These are phyloP conservation scores for Penaeus vannamei DNA, from an alignment of 1,140 invertebrate species.

Conservation along the genomic window DNA sequence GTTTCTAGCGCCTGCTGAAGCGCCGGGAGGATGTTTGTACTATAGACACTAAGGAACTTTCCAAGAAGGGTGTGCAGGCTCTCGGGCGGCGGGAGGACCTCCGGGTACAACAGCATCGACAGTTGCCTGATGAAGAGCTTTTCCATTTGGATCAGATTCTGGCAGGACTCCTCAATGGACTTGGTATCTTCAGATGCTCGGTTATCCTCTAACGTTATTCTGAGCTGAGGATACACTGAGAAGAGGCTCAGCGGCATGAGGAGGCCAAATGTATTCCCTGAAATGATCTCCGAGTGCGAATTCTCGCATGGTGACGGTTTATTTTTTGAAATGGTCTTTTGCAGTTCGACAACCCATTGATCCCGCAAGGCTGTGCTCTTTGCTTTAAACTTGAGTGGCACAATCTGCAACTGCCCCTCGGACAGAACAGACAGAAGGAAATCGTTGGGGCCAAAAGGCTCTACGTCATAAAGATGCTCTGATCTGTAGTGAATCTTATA, in stretches of 20 bases:
- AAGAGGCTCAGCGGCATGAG: constrained; percentile 34
- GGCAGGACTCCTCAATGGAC: neutral
- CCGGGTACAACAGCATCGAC: constrained; percentile 34
- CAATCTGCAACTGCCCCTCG: constrained; percentile 31
- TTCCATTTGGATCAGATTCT: constrained; percentile 2
- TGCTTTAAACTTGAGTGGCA: constrained; percentile 35
- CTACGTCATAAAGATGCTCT: constrained; percentile 38
- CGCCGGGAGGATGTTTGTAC: constrained; percentile 26
- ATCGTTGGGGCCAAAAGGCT: constrained; percentile 16
- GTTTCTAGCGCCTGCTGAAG: neutral
- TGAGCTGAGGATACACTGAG: constrained; percentile 34
- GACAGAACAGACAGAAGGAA: constrained; percentile 40
- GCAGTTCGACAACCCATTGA: constrained; percentile 47
- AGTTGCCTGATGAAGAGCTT: constrained; percentile 4
- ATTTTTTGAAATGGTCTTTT: constrained; percentile 41
- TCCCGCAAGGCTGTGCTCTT: constrained; percentile 20
- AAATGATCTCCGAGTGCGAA: too few species aligned
- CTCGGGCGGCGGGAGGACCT: neutral
- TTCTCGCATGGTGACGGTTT: too few species aligned
- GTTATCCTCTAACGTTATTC: neutral
- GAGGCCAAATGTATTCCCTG: neutral
- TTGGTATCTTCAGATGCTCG: neutral
- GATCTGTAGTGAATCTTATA: constrained; percentile 54
- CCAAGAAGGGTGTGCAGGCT: constrained; percentile 18
- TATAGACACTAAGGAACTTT: constrained; percentile 30